A percentile compares a stretch with the other conserved stretches of the same genome.
Conservation (phyloP, 2,888 invertebrate genomes). For the Acanthacorydalis orientalis region DNA sequence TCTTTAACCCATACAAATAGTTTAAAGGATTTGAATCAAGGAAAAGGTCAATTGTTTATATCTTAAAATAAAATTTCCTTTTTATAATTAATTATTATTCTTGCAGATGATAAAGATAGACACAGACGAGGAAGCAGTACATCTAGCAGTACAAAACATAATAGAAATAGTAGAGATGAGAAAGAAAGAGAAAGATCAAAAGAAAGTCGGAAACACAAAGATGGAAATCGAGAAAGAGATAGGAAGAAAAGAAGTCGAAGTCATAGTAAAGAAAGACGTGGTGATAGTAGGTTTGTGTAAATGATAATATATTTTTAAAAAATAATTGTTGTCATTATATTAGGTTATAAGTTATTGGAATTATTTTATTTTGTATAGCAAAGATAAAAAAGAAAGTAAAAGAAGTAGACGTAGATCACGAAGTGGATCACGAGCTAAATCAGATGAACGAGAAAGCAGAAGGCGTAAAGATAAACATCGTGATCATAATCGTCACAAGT, state of each 20-base stretch:
- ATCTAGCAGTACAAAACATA: constrained; percentile 1
- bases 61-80: too few species aligned
- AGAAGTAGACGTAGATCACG: constrained; percentile 3
- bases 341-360: not conserved
- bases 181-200: not conserved
- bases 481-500: constrained; percentile 4
- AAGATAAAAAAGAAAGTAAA: not conserved
- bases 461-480: constrained; percentile 3
- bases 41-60: too few species aligned
- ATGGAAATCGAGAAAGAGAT: not conserved
- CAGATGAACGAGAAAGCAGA: constrained; percentile 1
- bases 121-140: not conserved
- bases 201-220: constrained; percentile 2
- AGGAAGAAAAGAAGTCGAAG: constrained; percentile 5
- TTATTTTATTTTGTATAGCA: too few species aligned
- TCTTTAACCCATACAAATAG: too few species aligned
- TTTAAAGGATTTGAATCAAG: too few species aligned
- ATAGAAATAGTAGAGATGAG: constrained; percentile 1
- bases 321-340: not conserved
- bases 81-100: not conserved
- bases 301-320: too few species aligned
- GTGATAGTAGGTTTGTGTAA: too few species aligned
- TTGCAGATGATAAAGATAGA: not conserved
- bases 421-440: constrained; percentile 1
- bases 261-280: not conserved